Conservation (phyloP, 2,113 vertebrate genomes). For the Athene cunicularia region DNA sequence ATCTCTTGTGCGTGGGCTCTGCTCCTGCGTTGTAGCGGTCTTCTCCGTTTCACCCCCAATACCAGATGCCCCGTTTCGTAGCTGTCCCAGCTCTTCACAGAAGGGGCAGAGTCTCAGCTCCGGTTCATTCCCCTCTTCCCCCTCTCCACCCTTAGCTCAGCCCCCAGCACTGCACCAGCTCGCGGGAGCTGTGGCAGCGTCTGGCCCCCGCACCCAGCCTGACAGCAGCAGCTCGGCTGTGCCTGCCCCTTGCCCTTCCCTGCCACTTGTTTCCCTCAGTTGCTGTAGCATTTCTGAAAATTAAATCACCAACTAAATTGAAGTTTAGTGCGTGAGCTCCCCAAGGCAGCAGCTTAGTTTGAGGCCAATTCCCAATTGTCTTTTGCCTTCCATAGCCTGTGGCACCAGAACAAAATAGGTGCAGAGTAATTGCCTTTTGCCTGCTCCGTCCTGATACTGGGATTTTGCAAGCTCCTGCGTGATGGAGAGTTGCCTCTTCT, state of each 20-base stretch:
- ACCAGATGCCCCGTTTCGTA: neutral
- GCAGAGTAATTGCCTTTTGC: neutral
- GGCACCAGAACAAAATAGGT: neutral
- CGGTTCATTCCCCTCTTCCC: neutral
- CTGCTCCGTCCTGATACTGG: neutral
- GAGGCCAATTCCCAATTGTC: neutral
- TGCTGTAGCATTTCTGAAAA: neutral
- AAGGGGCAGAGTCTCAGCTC: neutral
- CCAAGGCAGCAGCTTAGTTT: neutral
- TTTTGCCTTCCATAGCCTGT: neutral
- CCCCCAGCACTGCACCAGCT: neutral
- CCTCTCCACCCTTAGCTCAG: neutral
- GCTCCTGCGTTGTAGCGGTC: fast-evolving
- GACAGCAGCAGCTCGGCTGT: neutral
- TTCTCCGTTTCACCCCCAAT: neutral
- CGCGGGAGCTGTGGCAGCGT: neutral
- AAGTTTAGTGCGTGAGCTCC: neutral
- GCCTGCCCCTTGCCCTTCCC: neutral
- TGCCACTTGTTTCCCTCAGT: too few relatives aligned
- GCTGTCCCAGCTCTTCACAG: neutral
- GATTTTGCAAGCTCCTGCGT: neutral
- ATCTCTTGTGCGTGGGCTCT: neutral
- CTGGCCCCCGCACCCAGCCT: neutral
- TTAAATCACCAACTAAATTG: neutral
- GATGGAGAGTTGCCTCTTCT: neutral